Conservation (phyloP, 2,113 vertebrate genomes). For the Struthio camelus region DNA sequence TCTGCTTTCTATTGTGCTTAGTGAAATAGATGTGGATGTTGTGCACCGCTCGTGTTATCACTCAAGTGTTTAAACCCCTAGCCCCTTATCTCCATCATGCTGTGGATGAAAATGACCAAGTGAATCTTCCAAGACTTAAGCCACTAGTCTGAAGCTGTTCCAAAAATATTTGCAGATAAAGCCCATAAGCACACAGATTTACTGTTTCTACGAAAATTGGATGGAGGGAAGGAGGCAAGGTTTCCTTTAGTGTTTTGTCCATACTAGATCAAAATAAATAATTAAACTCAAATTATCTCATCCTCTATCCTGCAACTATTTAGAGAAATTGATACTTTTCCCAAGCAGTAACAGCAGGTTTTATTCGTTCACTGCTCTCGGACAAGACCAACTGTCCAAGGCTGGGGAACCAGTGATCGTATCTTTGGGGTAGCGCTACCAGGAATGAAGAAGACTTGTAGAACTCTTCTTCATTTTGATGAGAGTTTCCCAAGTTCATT, state of each 20-base stretch:
- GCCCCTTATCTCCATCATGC: neutral
- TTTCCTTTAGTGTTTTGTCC: neutral
- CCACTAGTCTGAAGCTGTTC: neutral
- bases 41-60: neutral
- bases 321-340: slow-evolving; percentile 13
- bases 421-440: slow-evolving; percentile 34
- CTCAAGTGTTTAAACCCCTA: neutral
- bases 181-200: neutral
- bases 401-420: neutral
- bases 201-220: neutral
- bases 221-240: neutral
- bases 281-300: neutral
- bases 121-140: neutral
- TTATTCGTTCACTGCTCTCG: neutral
- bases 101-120: neutral
- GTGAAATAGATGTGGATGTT: neutral
- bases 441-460: slow-evolving; percentile 35
- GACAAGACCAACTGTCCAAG: neutral
- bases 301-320: neutral
- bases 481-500: neutral
- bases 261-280: neutral
- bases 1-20: neutral
- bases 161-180: neutral
- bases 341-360: slow-evolving; percentile 5
- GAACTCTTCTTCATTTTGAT: slow-evolving; percentile 38